Conservation (phyloP, 2,888 invertebrate species). For the Tachystola acroxantha region DNA sequence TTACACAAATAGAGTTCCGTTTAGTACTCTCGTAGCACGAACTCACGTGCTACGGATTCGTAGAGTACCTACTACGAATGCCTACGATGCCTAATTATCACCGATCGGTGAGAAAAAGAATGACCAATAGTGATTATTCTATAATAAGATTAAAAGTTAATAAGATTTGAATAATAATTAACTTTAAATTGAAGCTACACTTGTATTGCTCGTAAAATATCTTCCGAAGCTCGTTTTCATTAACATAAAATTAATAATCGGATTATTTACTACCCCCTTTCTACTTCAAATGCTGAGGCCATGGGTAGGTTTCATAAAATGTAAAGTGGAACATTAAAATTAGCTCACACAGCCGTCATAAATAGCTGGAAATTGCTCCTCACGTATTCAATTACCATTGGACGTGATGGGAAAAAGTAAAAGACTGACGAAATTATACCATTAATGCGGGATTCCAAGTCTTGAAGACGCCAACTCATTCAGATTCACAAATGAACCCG, state of each 20-base stretch:
- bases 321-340: conserved; percentile 45
- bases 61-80: no score
- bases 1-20: no score
- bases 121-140: no score
- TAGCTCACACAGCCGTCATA: conserved; percentile 30
- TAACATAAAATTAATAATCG: conserved; percentile 15
- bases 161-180: no score
- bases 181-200: background rate
- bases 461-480: background rate
- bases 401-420: conserved; percentile 32
- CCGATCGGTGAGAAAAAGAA: no score
- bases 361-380: conserved; percentile 41
- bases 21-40: no score
- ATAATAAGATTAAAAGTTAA: no score
- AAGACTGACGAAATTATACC: conserved; percentile 1
- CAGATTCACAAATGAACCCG: no score
- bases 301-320: conserved; percentile 43
- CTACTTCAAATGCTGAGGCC: conserved; percentile 13
- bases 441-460: background rate
- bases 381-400: conserved; percentile 49
- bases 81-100: no score
- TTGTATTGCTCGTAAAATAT: conserved; percentile 11
- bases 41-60: no score
- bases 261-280: conserved; percentile 11
- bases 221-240: conserved; percentile 6